phyloP scores from a whole-genome alignment of 2,797 vertebrate genomes.

The Sebastes nivosus region DNA sequence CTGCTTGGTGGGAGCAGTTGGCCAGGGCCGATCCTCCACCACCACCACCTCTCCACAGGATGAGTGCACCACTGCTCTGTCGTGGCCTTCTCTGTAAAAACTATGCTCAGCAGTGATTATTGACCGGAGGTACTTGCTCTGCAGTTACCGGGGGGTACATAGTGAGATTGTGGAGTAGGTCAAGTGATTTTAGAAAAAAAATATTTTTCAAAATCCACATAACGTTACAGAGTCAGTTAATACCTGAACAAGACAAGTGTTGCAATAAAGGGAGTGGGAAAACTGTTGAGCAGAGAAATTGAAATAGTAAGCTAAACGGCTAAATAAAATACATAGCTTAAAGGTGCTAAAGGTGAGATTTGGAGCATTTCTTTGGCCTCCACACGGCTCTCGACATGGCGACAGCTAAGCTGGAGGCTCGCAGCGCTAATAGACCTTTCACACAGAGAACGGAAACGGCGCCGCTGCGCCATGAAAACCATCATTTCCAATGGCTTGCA shows the following conservation, averaged over 20 bases:
- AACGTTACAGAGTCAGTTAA: not conserved
- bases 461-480: too few species aligned
- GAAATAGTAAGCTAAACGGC: not conserved
- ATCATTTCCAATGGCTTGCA: too few species aligned
- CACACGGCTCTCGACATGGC: too few species aligned
- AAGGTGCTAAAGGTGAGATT: too few species aligned
- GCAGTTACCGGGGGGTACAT: not conserved
- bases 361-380: too few species aligned
- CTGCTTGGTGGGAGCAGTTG: conserved; percentile 51
- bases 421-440: too few species aligned
- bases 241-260: not conserved
- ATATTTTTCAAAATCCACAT: not conserved
- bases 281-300: not conserved
- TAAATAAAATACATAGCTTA: not conserved
- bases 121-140: not conserved
- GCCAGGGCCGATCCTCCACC: conserved; percentile 26
- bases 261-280: not conserved
- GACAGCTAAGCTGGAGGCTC: too few species aligned
- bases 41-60: conserved; percentile 38
- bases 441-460: too few species aligned
- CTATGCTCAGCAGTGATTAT: conserved; percentile 2
- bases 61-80: conserved; percentile 1
- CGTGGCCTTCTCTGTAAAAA: conserved; percentile 21
- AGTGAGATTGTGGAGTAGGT: not conserved
- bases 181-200: not conserved